phyloP scores from a whole-genome alignment of 2,797 vertebrate species.

The Falco naumanni region DNA sequence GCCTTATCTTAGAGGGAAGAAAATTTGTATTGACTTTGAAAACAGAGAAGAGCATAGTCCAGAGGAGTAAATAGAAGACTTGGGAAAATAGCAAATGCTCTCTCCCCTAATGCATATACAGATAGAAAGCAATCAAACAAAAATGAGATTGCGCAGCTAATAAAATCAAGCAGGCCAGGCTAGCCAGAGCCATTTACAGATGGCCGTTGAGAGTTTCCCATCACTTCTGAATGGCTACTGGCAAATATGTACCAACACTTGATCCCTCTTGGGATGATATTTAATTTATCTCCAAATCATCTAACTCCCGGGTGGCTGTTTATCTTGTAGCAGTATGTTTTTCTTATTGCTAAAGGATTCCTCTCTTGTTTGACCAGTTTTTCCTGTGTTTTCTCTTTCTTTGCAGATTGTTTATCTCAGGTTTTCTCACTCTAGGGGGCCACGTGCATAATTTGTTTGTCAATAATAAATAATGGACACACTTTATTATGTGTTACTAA shows the following conservation, averaged over 20 bases:
- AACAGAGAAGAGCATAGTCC: not conserved
- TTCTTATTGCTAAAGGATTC: conserved; percentile 49
- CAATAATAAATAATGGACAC: conserved; percentile 58
- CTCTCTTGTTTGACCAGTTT: conserved; percentile 52
- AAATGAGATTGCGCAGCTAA: conserved; percentile 51
- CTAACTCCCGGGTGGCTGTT: conserved; percentile 56
- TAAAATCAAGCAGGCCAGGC: conserved; percentile 25
- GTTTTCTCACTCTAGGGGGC: conserved; percentile 51
- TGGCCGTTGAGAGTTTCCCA: conserved; percentile 19
- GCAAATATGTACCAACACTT: conserved; percentile 37
- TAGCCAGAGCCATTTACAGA: conserved; percentile 42
- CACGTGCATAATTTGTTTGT: conserved; percentile 57
- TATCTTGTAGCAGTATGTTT: conserved; percentile 59
- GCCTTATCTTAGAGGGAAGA: not conserved
- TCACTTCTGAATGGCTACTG: conserved; percentile 46
- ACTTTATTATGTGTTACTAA: conserved; percentile 45
- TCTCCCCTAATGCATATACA: not conserved
- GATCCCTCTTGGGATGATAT: conserved; percentile 51
- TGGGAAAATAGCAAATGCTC: conserved; percentile 6
- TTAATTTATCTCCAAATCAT: conserved; percentile 73
- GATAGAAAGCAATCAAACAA: conserved; percentile 50
- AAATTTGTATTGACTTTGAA: not conserved
- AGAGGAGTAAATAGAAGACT: not conserved
- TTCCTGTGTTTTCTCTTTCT: conserved; percentile 46
- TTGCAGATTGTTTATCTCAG: conserved; percentile 61